These are phyloP conservation scores for Chironomus tepperi DNA, from an alignment of 1,140 invertebrate species.

Conservation along the genomic window DNA sequence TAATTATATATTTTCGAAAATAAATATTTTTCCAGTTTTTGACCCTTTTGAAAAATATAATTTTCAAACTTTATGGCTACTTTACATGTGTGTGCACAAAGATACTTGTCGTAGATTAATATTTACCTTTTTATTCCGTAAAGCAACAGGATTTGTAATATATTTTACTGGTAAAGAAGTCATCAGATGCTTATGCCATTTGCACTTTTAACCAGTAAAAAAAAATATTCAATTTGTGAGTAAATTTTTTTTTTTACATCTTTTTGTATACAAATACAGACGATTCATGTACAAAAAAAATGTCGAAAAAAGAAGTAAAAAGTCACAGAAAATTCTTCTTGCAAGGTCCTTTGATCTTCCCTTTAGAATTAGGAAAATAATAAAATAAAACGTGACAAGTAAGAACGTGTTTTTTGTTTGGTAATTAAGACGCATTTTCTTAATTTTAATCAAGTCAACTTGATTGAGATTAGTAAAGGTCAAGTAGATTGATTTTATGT, in stretches of 20 bases:
- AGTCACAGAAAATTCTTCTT: conserved; percentile 2
- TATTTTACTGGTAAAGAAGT: neutral
- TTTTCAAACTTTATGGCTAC: too few species aligned
- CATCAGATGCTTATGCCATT: neutral
- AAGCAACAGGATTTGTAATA: neutral
- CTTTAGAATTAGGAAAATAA: neutral
- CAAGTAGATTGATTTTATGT: too few species aligned
- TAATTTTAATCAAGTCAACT: too few species aligned
- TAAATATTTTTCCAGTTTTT: neutral
- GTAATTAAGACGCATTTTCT: neutral
- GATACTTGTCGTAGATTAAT: neutral
- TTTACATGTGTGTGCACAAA: too few species aligned
- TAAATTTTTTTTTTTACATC: neutral
- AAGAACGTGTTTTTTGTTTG: neutral
- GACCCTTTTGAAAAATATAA: neutral
- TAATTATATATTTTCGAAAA: neutral
- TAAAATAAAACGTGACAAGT: neutral
- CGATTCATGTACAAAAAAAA: neutral
- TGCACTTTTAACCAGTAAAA: neutral
- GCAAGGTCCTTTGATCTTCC: neutral
- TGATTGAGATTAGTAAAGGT: too few species aligned
- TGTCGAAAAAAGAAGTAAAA: conserved; percentile 13
- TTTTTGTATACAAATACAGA: neutral
- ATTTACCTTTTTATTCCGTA: neutral
- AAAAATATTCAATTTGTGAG: neutral